These are phyloP conservation scores for Penelope pileata DNA, from an alignment of 2,113 vertebrate species.

Conservation along the genomic window DNA sequence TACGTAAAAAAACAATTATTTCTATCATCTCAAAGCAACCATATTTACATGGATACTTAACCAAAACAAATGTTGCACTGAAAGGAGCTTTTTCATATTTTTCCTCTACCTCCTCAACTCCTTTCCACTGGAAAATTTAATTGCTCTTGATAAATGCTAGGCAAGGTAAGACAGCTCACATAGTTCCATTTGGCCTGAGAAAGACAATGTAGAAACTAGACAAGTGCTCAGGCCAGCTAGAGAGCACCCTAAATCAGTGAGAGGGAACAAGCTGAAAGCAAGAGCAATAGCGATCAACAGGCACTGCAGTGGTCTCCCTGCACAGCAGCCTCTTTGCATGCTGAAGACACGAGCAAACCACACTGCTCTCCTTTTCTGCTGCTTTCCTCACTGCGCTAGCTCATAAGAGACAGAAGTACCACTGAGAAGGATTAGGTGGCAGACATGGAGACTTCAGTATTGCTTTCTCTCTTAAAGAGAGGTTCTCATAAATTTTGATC, in stretches of 20 bases:
- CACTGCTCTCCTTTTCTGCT: background rate
- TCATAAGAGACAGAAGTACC: background rate
- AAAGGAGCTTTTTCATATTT: background rate
- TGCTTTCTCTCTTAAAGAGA: background rate
- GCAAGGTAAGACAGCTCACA: rapidly evolving
- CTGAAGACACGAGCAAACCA: background rate
- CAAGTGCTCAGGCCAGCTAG: background rate
- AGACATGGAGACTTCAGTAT: background rate
- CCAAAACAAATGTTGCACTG: background rate
- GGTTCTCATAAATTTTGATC: background rate
- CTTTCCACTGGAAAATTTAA: background rate
- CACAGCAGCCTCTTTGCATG: background rate
- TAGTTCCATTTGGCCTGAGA: rapidly evolving
- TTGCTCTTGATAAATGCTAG: background rate
- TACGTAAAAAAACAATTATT: slow-evolving; percentile 41
- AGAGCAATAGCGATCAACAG: rapidly evolving
- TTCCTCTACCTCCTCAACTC: background rate
- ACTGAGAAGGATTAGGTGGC: background rate
- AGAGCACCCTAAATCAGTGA: background rate
- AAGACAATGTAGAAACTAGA: background rate
- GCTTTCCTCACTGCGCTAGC: rapidly evolving
- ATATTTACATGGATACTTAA: background rate
- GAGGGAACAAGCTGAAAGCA: background rate
- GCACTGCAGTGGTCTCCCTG: background rate
- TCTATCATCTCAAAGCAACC: background rate